phyloP scores from a whole-genome alignment of 2,888 invertebrate species.

The Ephialtes manifestator region DNA sequence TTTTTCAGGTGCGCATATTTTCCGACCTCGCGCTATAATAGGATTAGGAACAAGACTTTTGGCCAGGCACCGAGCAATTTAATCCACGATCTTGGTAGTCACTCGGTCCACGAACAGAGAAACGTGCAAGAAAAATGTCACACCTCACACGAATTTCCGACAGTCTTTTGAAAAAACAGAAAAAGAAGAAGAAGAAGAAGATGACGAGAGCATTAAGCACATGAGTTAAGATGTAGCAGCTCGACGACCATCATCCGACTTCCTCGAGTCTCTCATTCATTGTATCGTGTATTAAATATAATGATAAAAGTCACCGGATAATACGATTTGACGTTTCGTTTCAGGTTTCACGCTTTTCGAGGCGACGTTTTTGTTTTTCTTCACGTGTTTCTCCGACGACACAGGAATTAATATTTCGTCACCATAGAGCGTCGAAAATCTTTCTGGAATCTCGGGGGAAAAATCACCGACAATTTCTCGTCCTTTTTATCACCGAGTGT shows the following conservation, averaged over 20 bases:
- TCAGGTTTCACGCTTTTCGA: not conserved
- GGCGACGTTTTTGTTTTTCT: slow-evolving; percentile 19
- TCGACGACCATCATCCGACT: not conserved
- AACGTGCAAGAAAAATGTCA: not conserved
- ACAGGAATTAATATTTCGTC: not conserved
- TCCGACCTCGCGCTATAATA: slow-evolving; percentile 72
- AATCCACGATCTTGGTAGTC: not conserved
- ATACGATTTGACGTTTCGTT: slow-evolving; percentile 4
- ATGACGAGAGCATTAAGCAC: not conserved
- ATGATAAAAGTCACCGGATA: slow-evolving; percentile 5
- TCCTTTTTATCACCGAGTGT: not conserved
- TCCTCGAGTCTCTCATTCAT: slow-evolving; percentile 30
- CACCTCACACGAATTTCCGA: slow-evolving; percentile 20
- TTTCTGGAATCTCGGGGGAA: not conserved
- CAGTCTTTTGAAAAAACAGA: slow-evolving; percentile 29
- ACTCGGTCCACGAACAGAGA: not conserved
- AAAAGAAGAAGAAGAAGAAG: not conserved
- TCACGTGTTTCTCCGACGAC: slow-evolving; percentile 1
- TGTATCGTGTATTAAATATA: slow-evolving; percentile 1
- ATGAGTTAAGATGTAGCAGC: not conserved
- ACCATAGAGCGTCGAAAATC: not conserved
- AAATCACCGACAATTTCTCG: not conserved
- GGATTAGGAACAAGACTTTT: slow-evolving; percentile 83
- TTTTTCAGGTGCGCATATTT: slow-evolving; percentile 9
- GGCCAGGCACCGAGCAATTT: slow-evolving; percentile 41